Base-by-base conservation (phyloP, 1,140 invertebrate species). In the Plutomurus gul region DNA sequence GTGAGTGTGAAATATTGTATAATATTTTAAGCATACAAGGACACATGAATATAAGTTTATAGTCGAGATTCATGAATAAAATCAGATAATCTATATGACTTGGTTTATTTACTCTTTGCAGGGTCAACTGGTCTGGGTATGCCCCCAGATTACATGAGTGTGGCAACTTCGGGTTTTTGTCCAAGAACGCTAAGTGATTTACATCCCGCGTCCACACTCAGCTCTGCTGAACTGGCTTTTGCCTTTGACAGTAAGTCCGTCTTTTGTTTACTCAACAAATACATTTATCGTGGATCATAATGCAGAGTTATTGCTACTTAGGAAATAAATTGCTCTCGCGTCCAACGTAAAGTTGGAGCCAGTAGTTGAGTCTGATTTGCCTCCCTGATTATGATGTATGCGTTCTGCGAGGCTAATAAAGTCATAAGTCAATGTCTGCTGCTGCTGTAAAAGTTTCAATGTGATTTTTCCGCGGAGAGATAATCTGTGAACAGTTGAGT, bases 151-250 rank as follows among this genome's bases (percentile, higher is more conserved):
- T 94, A 94, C 87, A 88, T 95, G 80, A 91, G 88, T 84, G 85
- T 86, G 51, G 85, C 87, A 84, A 75, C 82, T 25, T 86, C 86
- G 43, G 86, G 85, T 33, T 78, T 87, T 76, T 84, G 86, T 47
- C 90, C 91, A 51, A 88, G 91, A 84, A 87, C 90, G 22, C 87
- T 92, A 65, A 82, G 85, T 40, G 87, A 88, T 79, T 84, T 88
- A 37, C 88, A 94, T 27, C 92, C 93, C 81, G 91, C 92, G 4
- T 92, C 92, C 73, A 92, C 92, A 7, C 87, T 93, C 65, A 91
- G 92, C 25, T 93, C 92, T 74, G 91, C 92, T 60, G 92, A 94
- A 84, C 91, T 93, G 84, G 92, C 92, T 33, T 92, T 93, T 84
- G 93, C 92, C 83, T 89, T 94, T 85, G 93, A 94, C 88, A 92